Base-by-base conservation (phyloP, 2,888 invertebrate species). In the Sinodicranocentrus sp. region DNA sequence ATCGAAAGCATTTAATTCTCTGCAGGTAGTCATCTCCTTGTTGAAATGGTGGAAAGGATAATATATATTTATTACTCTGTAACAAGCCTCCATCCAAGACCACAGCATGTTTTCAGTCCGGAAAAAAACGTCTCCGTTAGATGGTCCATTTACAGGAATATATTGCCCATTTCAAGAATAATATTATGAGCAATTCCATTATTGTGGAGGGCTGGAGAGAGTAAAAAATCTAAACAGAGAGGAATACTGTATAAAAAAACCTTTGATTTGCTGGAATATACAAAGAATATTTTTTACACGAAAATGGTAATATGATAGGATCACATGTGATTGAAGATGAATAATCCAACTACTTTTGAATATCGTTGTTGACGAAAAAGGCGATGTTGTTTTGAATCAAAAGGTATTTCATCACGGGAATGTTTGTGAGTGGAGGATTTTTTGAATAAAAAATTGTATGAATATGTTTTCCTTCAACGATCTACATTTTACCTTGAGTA, bases 91-190 rank as follows among this genome's bases (percentile, higher is more conserved):
- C 63, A 33, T 63, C 33, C 63, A 52, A 6, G 17, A 52, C 52
- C 17, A 19, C 23, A 3, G 3, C 57, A 57, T 23, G 23, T 21
- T 39, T 39, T 8, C 39, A 39, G 6, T 13, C 39, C 39, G 8
- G 39, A 6, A 8, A 8, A 17, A 6, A 59, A 59, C 59, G 19
- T 8, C n/a, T 28, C 1, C 57, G 13, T 26, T 15, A 70, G 15
- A 13, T 67, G 19, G 19, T 23, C 68, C 77, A 77, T 77, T 77
- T 77, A 77, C 33, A 59, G 77, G 19, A 52, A 68, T 44, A 63
- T 77, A 67, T 77, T 52, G 67, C 43, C 68, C 77, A 77, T 77
- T 75, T 65, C 21, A 63, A 71, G 65, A 65, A 52, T 75, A 75
- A 48, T 65, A 28, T 21, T 26, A 10, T 57, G 57, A 57, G 48